Conservation (phyloP, 2,888 invertebrate genomes). For the Meiosimyza decipiens region DNA sequence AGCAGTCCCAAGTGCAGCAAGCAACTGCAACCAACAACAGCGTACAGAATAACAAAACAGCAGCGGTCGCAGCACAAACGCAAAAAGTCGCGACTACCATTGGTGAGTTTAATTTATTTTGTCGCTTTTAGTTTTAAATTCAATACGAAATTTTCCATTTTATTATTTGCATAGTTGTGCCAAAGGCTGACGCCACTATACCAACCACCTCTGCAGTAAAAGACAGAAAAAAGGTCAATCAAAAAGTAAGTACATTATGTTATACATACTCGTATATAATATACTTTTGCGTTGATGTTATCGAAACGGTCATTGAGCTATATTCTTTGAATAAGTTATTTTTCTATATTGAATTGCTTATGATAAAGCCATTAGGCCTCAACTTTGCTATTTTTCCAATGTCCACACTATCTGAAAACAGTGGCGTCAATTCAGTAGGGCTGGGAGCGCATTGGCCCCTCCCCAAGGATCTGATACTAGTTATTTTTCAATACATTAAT, state of each 20-base stretch:
- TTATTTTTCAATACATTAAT: too few species aligned
- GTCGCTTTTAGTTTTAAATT: not conserved
- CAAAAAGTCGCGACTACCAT: slow-evolving; percentile 46
- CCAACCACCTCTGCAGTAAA: slow-evolving; percentile 68
- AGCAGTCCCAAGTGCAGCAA: slow-evolving; percentile 41
- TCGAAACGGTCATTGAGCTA: too few species aligned
- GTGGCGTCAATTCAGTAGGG: too few species aligned
- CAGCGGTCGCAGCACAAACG: slow-evolving; percentile 20
- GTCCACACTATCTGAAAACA: too few species aligned
- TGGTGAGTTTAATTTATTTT: slow-evolving; percentile 50
- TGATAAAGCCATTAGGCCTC: too few species aligned
- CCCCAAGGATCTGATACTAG: too few species aligned
- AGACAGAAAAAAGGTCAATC: slow-evolving; percentile 69
- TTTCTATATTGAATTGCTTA: too few species aligned
- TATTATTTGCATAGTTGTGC: slow-evolving; percentile 48
- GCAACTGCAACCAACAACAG: slow-evolving; percentile 38
- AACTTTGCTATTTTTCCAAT: too few species aligned
- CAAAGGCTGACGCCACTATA: slow-evolving; percentile 49
- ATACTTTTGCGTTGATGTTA: too few species aligned
- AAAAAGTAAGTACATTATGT: slow-evolving; percentile 67
- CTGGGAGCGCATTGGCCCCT: too few species aligned
- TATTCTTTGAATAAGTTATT: too few species aligned
- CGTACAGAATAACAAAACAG: slow-evolving; percentile 32
- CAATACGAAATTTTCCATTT: not conserved
- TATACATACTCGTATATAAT: too few species aligned